Evolutionary conservation across 2,888 invertebrate species (phyloP).

Genomic region (Epicampocera succincta): DNA sequence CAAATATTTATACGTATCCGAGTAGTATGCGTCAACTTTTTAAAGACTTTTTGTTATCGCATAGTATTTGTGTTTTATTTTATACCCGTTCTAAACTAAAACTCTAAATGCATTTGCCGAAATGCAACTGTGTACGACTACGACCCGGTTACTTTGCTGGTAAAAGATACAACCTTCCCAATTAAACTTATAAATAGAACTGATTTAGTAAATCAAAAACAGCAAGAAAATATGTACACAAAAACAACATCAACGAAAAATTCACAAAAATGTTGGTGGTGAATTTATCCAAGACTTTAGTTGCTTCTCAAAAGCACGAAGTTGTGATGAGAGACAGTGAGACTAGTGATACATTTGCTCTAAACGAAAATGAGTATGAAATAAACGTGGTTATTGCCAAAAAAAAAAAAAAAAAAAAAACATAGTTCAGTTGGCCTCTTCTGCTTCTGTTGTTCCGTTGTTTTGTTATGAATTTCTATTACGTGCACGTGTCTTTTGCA

Average conservation of each 20-base stretch:
- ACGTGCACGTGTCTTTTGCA: constrained; percentile 38
- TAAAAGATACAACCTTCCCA: constrained; percentile 54
- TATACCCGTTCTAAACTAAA: background rate
- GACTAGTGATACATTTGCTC: constrained; percentile 8
- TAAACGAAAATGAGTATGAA: background rate
- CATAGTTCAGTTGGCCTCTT: background rate
- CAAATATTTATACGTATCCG: too few relatives aligned
- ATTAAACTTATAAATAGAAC: constrained; percentile 54
- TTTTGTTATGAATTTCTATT: constrained; percentile 37
- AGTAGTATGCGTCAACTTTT: too few relatives aligned
- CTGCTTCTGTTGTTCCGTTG: background rate
- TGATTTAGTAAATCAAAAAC: constrained; percentile 61
- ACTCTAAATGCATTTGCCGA: constrained; percentile 22
- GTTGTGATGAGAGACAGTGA: constrained; percentile 31
- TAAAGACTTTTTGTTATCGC: background rate
- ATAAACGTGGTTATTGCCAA: constrained; percentile 19
- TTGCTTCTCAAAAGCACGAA: constrained; percentile 54
- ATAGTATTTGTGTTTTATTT: constrained; percentile 10
- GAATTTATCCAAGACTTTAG: constrained; percentile 1
- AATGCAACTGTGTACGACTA: constrained; percentile 38
- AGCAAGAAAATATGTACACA: constrained; percentile 34
- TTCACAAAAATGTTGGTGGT: constrained; percentile 42
- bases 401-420: too few relatives aligned
- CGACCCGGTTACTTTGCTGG: background rate
- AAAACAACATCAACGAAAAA: constrained; percentile 17